phyloP scores from a whole-genome alignment of 2,888 invertebrate species.

The Agriopis aurantiaria region DNA sequence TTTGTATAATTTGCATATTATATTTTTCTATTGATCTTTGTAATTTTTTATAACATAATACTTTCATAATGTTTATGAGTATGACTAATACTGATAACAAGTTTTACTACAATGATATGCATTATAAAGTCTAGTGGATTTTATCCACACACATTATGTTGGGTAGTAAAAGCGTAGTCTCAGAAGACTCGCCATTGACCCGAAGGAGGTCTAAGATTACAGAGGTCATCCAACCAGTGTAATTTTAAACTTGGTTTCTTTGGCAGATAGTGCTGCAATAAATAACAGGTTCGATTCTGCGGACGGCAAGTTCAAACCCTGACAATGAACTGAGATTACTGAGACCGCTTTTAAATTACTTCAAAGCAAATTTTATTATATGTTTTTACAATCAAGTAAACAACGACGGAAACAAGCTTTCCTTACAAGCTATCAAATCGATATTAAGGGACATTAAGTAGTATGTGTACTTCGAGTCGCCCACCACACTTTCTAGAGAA shows the following conservation, averaged over 20 bases:
- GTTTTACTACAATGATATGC: conserved; percentile 11
- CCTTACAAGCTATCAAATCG: conserved; percentile 25
- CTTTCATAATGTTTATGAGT: neutral
- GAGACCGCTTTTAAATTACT: neutral
- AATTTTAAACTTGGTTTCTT: neutral
- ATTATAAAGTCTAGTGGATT: neutral
- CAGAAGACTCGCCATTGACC: neutral
- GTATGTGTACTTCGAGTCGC: conserved; percentile 34
- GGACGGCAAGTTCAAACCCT: neutral
- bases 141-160: neutral
- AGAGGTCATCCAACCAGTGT: conserved; percentile 10
- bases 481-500: conserved; percentile 47
- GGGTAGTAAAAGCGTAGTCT: neutral
- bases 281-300: neutral
- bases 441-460: conserved; percentile 36
- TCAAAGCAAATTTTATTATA: too few relatives aligned
- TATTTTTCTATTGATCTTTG: conserved; percentile 6
- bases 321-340: neutral
- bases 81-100: conserved; percentile 20
- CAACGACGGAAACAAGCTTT: conserved; percentile 15
- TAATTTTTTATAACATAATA: neutral
- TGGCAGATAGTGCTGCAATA: neutral
- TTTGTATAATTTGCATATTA: conserved; percentile 16
- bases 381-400: neutral
- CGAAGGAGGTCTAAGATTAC: conserved; percentile 5